phyloP scores from a whole-genome alignment of 2,113 vertebrate genomes.

The Piprites chloris region DNA sequence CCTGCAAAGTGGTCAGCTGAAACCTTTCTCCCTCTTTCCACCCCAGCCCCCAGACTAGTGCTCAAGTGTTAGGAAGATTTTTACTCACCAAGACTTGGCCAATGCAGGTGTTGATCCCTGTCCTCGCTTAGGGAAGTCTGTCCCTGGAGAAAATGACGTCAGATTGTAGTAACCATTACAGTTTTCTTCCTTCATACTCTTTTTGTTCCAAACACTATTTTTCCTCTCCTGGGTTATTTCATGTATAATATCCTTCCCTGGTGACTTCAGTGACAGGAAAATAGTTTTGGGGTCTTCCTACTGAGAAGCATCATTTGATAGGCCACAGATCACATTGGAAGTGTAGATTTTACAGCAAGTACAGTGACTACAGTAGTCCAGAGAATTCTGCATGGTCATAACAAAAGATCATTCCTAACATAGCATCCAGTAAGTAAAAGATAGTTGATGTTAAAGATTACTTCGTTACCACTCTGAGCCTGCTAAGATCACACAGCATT shows the following conservation, averaged over 20 bases:
- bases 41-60: neutral
- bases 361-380: neutral
- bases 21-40: neutral
- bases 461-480: neutral
- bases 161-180: neutral
- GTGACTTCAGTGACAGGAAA: neutral
- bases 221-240: neutral
- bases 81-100: neutral
- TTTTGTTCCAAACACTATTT: neutral
- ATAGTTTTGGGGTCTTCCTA: neutral
- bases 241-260: neutral
- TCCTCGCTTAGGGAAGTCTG: neutral
- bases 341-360: neutral
- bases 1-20: neutral
- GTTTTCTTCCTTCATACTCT: neutral
- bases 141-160: neutral
- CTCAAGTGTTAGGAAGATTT: neutral
- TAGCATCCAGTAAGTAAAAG: neutral
- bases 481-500: neutral
- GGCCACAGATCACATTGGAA: neutral
- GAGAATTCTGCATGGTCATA: neutral
- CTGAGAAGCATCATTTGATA: neutral
- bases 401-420: neutral
- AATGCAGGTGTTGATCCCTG: neutral
- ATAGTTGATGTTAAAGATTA: neutral